Evolutionary conservation across 2,888 invertebrate species (phyloP).

Genomic region (Campaea margaritaria): DNA sequence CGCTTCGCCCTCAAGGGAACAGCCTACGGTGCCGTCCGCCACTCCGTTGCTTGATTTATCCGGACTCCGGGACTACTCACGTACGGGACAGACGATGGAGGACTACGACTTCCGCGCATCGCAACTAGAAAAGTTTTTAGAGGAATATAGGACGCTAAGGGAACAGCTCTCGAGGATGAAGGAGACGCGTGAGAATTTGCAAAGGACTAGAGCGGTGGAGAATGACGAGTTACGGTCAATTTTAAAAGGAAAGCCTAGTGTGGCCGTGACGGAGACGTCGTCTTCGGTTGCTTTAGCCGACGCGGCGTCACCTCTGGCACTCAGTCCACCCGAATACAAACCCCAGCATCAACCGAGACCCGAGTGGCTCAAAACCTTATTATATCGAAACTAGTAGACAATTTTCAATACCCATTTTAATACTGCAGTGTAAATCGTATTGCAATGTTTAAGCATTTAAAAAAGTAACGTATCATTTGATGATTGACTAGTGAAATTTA

Average conservation of each 20-base stretch:
- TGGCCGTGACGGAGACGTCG: conserved; percentile 79
- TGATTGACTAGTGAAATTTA: conserved; percentile 47
- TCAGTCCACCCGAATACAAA: conserved; percentile 75
- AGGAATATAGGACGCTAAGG: conserved; percentile 91
- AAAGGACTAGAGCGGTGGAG: conserved; percentile 74
- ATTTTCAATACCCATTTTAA: conserved; percentile 40
- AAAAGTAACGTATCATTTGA: conserved; percentile 45
- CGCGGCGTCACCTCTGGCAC: conserved; percentile 73
- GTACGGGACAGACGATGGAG: conserved; percentile 75
- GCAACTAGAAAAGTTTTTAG: conserved; percentile 91
- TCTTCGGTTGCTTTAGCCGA: conserved; percentile 76
- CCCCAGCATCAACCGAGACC: conserved; percentile 72
- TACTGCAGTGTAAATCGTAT: conserved; percentile 33
- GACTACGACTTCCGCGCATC: conserved; percentile 92
- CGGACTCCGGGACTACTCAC: conserved; percentile 81
- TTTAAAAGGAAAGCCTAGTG: conserved; percentile 84
- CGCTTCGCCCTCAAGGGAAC: conserved; percentile 86
- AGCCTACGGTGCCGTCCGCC: conserved; percentile 78
- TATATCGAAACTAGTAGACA: conserved; percentile 74
- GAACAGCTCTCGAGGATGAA: conserved; percentile 93
- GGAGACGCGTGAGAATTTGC: conserved; percentile 89
- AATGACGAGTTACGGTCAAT: conserved; percentile 83
- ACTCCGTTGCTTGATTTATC: conserved; percentile 87
- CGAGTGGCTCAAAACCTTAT: conserved; percentile 76
- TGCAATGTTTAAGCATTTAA: conserved; percentile 43